A percentile compares a stretch with the other conserved stretches of the same genome.
phyloP scores from a whole-genome alignment of 2,113 vertebrate species.

The Isichthys henryi region DNA sequence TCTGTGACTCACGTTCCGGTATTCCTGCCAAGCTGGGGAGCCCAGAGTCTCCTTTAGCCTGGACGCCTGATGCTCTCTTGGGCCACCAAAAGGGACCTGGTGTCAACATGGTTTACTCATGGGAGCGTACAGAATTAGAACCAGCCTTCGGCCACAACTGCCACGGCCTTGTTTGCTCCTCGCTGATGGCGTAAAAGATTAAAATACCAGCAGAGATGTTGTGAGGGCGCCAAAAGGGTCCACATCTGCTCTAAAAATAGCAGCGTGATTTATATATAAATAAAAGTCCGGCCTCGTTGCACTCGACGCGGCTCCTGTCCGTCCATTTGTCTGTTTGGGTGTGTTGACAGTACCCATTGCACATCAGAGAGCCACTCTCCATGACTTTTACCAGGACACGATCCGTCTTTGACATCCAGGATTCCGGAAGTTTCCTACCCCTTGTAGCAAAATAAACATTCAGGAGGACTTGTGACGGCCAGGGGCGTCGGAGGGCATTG shows the following conservation, averaged over 20 bases:
- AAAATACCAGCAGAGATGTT: background rate
- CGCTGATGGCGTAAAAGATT: background rate
- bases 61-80: background rate
- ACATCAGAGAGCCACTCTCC: background rate
- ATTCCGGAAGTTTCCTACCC: background rate
- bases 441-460: background rate
- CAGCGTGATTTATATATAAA: background rate
- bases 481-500: background rate
- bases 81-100: background rate
- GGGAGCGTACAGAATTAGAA: background rate
- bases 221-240: background rate
- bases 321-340: background rate
- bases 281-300: background rate
- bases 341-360: background rate
- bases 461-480: background rate
- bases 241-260: background rate
- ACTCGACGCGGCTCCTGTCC: background rate
- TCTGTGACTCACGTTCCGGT: background rate
- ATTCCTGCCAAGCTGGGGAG: background rate
- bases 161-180: background rate
- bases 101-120: background rate
- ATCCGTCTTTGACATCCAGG: background rate
- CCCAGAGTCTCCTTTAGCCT: background rate
- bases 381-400: background rate
- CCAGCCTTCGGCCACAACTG: background rate